Evolutionary conservation across 2,888 invertebrate genomes (phyloP).

Genomic region (Sinopyrophorus schimmeli): DNA sequence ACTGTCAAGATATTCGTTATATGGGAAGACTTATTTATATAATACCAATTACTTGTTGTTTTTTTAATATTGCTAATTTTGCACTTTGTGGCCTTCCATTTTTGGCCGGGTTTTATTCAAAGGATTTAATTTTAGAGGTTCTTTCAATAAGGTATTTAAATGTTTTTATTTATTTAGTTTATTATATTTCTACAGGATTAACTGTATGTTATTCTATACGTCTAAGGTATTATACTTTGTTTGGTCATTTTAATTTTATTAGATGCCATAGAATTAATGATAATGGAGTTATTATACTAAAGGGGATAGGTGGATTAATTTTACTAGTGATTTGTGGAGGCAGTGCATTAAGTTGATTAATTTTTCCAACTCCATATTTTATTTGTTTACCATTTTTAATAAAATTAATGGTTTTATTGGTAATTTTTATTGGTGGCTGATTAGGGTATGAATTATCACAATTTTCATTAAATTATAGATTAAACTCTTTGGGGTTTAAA

Average conservation of each 20-base stretch:
- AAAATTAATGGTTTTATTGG: too few species aligned
- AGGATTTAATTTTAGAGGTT: slow-evolving; percentile 65
- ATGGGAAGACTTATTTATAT: slow-evolving; percentile 58
- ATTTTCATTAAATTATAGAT: too few species aligned
- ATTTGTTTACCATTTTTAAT: too few species aligned
- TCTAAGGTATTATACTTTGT: slow-evolving; percentile 60
- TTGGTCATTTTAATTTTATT: slow-evolving; percentile 58
- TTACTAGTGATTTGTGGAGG: slow-evolving; percentile 61
- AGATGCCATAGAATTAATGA: slow-evolving; percentile 58
- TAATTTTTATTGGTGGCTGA: too few species aligned
- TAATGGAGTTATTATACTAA: slow-evolving; percentile 58
- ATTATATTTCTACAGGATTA: slow-evolving; percentile 62
- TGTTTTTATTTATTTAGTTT: slow-evolving; percentile 60
- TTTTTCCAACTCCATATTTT: slow-evolving; percentile 59
- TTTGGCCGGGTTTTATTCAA: slow-evolving; percentile 67
- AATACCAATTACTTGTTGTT: slow-evolving; percentile 66
- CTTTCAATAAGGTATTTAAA: slow-evolving; percentile 59
- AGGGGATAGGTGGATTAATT: slow-evolving; percentile 52
- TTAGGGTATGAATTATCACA: too few species aligned
- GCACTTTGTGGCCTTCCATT: slow-evolving; percentile 67
- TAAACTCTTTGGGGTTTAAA: too few species aligned
- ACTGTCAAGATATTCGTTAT: slow-evolving; percentile 70
- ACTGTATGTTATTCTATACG: slow-evolving; percentile 63
- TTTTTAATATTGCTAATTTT: slow-evolving; percentile 64
- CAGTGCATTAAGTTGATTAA: slow-evolving; percentile 59